Percentiles rank a stretch among this genome's conserved stretches.
phyloP scores from a whole-genome alignment of 2,888 invertebrate genomes.

The Pseudococcus longispinus region DNA sequence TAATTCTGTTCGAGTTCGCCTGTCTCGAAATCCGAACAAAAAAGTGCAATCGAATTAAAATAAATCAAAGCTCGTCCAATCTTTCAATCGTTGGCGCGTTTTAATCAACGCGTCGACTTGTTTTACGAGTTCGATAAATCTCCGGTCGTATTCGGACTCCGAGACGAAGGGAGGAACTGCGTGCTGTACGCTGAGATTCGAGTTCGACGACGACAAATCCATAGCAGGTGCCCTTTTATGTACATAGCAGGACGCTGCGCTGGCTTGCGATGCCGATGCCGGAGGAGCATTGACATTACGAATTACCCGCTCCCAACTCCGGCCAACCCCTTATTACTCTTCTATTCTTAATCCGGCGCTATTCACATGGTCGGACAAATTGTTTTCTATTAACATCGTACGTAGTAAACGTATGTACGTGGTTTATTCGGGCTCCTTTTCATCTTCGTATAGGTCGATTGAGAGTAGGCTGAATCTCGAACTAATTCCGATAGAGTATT shows the following conservation, averaged over 20 bases:
- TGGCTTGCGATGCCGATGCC: background rate
- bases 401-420: background rate
- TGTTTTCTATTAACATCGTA: background rate
- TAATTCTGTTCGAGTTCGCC: too few relatives aligned
- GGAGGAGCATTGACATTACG: background rate
- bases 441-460: background rate
- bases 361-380: constrained; percentile 10
- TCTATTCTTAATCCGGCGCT: background rate
- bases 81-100: background rate
- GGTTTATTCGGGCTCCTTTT: too few relatives aligned
- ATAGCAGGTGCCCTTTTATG: too few relatives aligned
- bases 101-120: background rate
- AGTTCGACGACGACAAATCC: background rate
- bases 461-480: background rate
- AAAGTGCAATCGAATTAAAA: background rate
- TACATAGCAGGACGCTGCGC: too few relatives aligned
- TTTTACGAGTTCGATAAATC: constrained; percentile 16
- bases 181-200: background rate
- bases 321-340: background rate
- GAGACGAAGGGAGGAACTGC: background rate
- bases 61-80: background rate
- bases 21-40: too few relatives aligned
- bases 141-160: background rate
- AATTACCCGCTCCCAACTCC: background rate
- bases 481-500: background rate